Conservation (phyloP, 2,888 invertebrate genomes). For the Eupithecia tripunctaria region DNA sequence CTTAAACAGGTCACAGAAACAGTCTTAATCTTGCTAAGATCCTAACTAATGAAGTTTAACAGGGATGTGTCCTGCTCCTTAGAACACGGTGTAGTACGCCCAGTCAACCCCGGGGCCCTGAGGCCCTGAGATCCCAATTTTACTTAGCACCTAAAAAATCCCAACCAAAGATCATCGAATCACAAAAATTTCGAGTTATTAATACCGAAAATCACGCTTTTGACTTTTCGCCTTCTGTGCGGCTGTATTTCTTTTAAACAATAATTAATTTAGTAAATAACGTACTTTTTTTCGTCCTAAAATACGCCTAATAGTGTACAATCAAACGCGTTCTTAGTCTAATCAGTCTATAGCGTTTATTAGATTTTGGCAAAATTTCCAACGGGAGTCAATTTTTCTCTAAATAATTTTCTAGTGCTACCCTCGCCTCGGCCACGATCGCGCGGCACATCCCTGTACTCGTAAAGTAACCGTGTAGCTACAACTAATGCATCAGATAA, state of each 20-base stretch:
- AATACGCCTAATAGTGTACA: conserved; percentile 84
- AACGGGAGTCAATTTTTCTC: conserved; percentile 62
- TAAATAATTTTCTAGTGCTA: conserved; percentile 73
- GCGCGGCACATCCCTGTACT: conserved; percentile 84
- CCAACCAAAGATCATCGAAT: conserved; percentile 73
- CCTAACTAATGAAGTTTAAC: conserved; percentile 82
- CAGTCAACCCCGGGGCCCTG: conserved; percentile 58
- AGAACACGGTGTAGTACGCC: conserved; percentile 80
- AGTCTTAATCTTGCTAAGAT: conserved; percentile 84
- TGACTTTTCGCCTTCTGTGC: conserved; percentile 66
- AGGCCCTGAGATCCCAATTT: conserved; percentile 72
- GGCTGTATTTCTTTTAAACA: conserved; percentile 61
- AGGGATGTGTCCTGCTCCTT: conserved; percentile 84
- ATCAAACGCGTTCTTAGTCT: conserved; percentile 81
- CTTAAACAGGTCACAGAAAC: conserved; percentile 85
- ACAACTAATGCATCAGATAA: conserved; percentile 82
- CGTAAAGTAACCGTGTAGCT: conserved; percentile 77
- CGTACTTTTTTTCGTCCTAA: conserved; percentile 78
- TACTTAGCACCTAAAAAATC: conserved; percentile 72
- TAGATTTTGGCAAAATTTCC: conserved; percentile 77
- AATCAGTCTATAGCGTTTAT: conserved; percentile 85
- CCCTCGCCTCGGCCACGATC: conserved; percentile 54
- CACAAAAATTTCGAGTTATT: conserved; percentile 71
- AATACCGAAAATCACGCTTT: conserved; percentile 72
- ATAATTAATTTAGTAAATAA: conserved; percentile 79